Evolutionary conservation across 35 echinoderm and acorn worm species (phyloP).

Genomic region (Ophiothrix spiculata): DNA sequence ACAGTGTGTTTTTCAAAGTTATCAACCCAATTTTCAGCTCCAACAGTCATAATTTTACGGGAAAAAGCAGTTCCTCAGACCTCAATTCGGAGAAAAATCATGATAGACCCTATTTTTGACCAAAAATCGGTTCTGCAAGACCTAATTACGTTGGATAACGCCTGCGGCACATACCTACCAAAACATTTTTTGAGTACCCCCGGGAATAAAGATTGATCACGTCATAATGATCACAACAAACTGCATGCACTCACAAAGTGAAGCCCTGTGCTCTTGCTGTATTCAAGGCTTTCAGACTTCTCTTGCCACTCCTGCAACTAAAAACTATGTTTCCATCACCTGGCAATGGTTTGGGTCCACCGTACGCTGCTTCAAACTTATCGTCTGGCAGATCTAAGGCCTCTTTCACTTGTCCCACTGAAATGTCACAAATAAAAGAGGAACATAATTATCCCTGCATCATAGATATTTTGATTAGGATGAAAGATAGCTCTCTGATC

Average conservation of each 20-base stretch:
- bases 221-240: neutral
- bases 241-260: constrained; percentile 17
- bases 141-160: too few species aligned
- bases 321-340: constrained; percentile 46
- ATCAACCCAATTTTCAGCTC: too few species aligned
- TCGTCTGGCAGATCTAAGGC: constrained; percentile 32
- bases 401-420: constrained; percentile 51
- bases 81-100: too few species aligned
- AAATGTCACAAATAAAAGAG: neutral
- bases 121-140: too few species aligned
- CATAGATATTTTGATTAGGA: too few species aligned
- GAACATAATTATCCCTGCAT: neutral
- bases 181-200: too few species aligned
- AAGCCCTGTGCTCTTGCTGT: constrained; percentile 27
- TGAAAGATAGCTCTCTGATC: neutral
- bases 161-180: too few species aligned
- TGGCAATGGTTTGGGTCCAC: neutral
- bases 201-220: neutral
- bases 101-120: too few species aligned
- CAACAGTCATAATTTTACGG: too few species aligned
- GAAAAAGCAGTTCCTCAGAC: too few species aligned
- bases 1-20: too few species aligned
- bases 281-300: constrained; percentile 30
- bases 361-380: constrained; percentile 36
- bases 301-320: constrained; percentile 39